These are phyloP conservation scores for Parus major DNA, from an alignment of 2,113 vertebrate species.

Conservation along the genomic window DNA sequence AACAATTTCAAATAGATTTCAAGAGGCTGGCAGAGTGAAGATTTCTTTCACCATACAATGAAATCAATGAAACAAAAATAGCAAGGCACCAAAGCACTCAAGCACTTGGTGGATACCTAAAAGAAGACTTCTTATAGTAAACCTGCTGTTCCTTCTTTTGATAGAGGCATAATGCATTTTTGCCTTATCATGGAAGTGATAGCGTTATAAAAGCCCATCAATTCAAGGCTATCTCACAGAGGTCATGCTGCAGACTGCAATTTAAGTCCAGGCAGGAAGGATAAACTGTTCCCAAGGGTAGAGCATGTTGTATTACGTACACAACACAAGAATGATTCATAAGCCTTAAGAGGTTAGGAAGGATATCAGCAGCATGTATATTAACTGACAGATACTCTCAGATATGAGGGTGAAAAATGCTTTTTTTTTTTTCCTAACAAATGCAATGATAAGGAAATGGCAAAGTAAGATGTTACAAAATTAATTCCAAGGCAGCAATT, in stretches of 20 bases:
- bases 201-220: slow-evolving; percentile 30
- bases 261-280: slow-evolving; percentile 22
- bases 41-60: background rate
- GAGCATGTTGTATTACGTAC: background rate
- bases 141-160: background rate
- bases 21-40: background rate
- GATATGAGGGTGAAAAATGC: background rate
- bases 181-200: slow-evolving; percentile 11
- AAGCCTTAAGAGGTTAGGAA: background rate
- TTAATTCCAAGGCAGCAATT: background rate
- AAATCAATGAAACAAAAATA: background rate
- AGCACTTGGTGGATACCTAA: background rate
- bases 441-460: background rate
- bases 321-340: background rate
- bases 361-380: background rate
- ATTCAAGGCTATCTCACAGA: background rate
- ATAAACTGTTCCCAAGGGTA: slow-evolving; percentile 36
- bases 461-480: background rate
- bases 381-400: background rate
- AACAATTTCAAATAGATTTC: background rate
- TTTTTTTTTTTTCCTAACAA: background rate
- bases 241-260: slow-evolving; percentile 16
- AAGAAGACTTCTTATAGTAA: background rate
- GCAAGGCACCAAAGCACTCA: background rate
- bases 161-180: slow-evolving; percentile 4